These are phyloP conservation scores for Protomyctophum bolini DNA, from an alignment of 2,113 vertebrate species.

Conservation along the genomic window DNA sequence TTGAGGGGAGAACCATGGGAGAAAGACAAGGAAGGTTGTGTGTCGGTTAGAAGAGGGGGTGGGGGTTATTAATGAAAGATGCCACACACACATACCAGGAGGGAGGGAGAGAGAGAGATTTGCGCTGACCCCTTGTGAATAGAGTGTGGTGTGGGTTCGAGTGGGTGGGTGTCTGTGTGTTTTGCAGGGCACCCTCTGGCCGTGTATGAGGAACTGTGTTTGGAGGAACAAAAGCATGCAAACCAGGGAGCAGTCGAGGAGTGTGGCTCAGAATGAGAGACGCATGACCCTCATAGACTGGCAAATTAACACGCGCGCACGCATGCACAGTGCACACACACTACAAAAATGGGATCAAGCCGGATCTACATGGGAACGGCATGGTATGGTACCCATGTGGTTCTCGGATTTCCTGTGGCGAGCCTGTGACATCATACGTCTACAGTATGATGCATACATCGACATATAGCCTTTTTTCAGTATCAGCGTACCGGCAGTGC, in stretches of 20 bases:
- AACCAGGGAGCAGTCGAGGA: constrained; percentile 36
- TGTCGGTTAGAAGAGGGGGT: neutral
- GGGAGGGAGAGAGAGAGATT: neutral
- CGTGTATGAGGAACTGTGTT: neutral
- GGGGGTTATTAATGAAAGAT: neutral
- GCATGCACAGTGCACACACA: constrained; percentile 4
- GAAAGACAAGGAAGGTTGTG: neutral
- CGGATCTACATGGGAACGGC: too few species aligned
- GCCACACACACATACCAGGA: neutral
- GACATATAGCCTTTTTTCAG: too few species aligned
- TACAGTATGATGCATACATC: too few species aligned
- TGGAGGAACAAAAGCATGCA: constrained; percentile 27
- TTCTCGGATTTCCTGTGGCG: too few species aligned
- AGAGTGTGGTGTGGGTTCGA: neutral
- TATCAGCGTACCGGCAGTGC: too few species aligned
- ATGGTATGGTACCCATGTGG: too few species aligned
- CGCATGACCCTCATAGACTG: constrained; percentile 29
- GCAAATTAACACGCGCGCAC: neutral
- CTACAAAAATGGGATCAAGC: too few species aligned
- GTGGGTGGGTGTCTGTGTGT: neutral
- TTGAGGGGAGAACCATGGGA: neutral
- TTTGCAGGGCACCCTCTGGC: too few species aligned
- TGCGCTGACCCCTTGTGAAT: neutral
- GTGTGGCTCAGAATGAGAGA: constrained; percentile 43
- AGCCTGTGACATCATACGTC: too few species aligned